Percentiles rank a stretch among this genome's conserved stretches.
phyloP scores from a whole-genome alignment of 92 coral and sea anemone genomes.

The Scolanthus callimorphus region DNA sequence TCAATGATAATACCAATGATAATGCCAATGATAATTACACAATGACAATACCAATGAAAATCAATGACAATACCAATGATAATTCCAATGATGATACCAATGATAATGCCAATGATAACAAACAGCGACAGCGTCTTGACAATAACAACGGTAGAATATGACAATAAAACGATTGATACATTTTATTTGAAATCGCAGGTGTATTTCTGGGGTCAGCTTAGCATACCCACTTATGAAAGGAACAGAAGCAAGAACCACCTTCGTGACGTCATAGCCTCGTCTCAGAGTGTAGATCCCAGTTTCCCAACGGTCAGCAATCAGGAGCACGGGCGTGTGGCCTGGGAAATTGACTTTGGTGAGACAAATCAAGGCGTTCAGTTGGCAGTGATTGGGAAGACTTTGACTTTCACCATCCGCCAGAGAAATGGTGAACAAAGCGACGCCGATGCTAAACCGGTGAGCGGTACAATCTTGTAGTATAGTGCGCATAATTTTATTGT shows the following conservation, averaged over 20 bases:
- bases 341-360: background rate
- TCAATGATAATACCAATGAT: too few relatives aligned
- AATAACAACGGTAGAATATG: background rate
- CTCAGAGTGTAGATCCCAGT: background rate
- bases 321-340: background rate
- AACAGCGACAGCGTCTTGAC: too few relatives aligned
- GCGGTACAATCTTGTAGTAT: too few relatives aligned
- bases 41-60: too few relatives aligned
- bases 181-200: conserved; percentile 31
- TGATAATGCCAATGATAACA: too few relatives aligned
- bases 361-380: background rate
- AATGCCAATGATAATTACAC: too few relatives aligned
- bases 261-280: background rate
- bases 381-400: conserved; percentile 50
- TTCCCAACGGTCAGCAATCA: background rate
- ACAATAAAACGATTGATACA: background rate
- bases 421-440: conserved; percentile 10
- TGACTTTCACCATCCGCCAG: conserved; percentile 20
- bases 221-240: conserved; percentile 42
- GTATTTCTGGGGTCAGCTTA: conserved; percentile 77
- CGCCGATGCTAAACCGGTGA: background rate
- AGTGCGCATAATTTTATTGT: too few relatives aligned
- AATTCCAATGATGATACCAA: too few relatives aligned
- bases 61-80: too few relatives aligned
- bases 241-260: conserved; percentile 1